These are phyloP conservation scores for Lordiphosa fenestrarum DNA, from an alignment of 2,888 invertebrate genomes.

Conservation along the genomic window DNA sequence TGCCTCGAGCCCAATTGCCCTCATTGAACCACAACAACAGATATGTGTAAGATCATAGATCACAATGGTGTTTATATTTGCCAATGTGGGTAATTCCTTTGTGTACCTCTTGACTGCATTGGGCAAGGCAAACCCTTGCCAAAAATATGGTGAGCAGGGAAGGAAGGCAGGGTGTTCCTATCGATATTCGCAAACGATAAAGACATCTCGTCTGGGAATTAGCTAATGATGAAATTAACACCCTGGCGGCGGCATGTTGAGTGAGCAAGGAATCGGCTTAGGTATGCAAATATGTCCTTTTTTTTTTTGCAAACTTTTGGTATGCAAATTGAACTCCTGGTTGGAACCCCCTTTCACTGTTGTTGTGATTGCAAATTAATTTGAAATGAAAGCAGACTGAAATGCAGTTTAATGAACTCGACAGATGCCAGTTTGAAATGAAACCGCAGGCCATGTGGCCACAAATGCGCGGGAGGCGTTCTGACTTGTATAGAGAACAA, in stretches of 20 bases:
- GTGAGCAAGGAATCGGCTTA: constrained; percentile 35
- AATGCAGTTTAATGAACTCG: constrained; percentile 36
- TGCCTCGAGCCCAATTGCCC: too few species aligned
- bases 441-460: constrained; percentile 52
- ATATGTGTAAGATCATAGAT: constrained; percentile 3
- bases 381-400: constrained; percentile 18
- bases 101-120: constrained; percentile 52
- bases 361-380: constrained; percentile 49
- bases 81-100: constrained; percentile 55
- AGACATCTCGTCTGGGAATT: constrained; percentile 37
- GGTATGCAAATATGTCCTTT: constrained; percentile 34
- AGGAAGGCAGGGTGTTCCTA: not conserved
- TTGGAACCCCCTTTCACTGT: constrained; percentile 23
- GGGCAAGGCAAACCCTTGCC: constrained; percentile 12
- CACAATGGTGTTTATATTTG: constrained; percentile 50
- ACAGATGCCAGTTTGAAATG: constrained; percentile 32
- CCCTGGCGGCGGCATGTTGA: constrained; percentile 33
- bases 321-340: constrained; percentile 31
- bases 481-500: constrained; percentile 16
- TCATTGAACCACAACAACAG: too few species aligned
- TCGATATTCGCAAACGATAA: constrained; percentile 39
- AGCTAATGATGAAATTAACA: constrained; percentile 65
- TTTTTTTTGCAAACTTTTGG: constrained; percentile 29
- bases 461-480: constrained; percentile 58
- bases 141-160: not conserved